Evolutionary conservation across 2,888 invertebrate genomes (phyloP).

Genomic region (Andrena flavipes): DNA sequence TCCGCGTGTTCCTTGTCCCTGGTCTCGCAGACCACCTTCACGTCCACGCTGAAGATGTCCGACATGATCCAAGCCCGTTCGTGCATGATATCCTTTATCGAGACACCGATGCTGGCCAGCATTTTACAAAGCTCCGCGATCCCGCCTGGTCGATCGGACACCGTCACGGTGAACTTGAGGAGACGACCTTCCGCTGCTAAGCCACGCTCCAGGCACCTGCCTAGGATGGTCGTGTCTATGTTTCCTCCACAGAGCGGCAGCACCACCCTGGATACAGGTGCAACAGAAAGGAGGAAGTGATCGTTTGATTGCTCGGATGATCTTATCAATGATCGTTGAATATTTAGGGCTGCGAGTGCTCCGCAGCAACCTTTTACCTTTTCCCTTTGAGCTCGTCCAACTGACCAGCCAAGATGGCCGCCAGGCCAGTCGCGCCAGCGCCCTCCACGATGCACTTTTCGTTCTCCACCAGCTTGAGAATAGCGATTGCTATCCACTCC

Average conservation of each 20-base stretch:
- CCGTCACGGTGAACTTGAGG: constrained; percentile 91
- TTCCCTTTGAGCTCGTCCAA: constrained; percentile 93
- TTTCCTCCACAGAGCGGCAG: constrained; percentile 95
- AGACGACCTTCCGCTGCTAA: constrained; percentile 94
- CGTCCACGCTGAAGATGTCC: constrained; percentile 94
- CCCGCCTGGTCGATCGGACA: constrained; percentile 95
- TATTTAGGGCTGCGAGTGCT: too few species aligned
- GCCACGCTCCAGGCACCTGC: constrained; percentile 94
- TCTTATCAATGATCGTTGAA: too few species aligned
- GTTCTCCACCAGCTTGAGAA: constrained; percentile 91
- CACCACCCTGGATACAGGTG: constrained; percentile 89
- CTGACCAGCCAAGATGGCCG: constrained; percentile 93
- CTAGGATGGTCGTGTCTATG: constrained; percentile 96
- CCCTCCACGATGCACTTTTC: constrained; percentile 97
- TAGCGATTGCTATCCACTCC: constrained; percentile 93
- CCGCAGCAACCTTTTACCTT: constrained; percentile 86
- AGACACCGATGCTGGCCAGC: constrained; percentile 92
- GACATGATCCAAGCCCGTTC: constrained; percentile 97
- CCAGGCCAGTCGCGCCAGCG: constrained; percentile 94
- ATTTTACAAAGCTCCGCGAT: constrained; percentile 93
- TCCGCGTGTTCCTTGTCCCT: constrained; percentile 92
- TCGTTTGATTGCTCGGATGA: too few species aligned
- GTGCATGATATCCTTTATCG: constrained; percentile 98
- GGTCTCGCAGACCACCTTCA: constrained; percentile 96
- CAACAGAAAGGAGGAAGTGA: background rate